These are phyloP conservation scores for Myripristis murdjan DNA, from an alignment of 2,797 vertebrate genomes.

Conservation along the genomic window DNA sequence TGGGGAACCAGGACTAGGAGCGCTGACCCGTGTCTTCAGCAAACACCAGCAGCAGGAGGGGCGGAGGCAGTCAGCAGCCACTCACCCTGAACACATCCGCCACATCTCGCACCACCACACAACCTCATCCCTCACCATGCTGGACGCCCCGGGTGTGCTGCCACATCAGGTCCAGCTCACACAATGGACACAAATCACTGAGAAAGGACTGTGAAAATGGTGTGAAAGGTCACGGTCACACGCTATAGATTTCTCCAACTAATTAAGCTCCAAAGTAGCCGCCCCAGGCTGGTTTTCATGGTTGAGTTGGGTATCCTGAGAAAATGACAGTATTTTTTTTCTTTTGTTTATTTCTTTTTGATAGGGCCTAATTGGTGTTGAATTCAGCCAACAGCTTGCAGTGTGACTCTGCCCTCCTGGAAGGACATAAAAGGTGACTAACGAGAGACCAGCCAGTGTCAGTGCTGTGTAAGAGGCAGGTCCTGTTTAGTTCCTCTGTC, in stretches of 20 bases:
- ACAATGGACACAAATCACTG: constrained; percentile 62
- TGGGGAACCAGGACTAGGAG: constrained; percentile 32
- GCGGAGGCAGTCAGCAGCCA: neutral
- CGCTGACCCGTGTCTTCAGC: constrained; percentile 67
- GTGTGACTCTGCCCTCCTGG: constrained; percentile 18
- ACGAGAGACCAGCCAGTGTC: neutral
- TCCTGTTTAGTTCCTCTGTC: constrained; percentile 1
- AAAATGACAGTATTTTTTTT: constrained; percentile 27
- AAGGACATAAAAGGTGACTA: constrained; percentile 40
- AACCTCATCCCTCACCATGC: constrained; percentile 51
- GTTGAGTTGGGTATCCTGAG: constrained; percentile 14
- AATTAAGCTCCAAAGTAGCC: constrained; percentile 54
- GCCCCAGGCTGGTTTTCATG: constrained; percentile 32
- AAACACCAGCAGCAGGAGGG: constrained; percentile 49
- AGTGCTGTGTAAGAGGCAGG: neutral
- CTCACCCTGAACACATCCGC: constrained; percentile 23
- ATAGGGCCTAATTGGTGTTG: constrained; percentile 25
- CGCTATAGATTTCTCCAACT: constrained; percentile 48
- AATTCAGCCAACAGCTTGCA: constrained; percentile 15
- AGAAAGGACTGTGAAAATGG: constrained; percentile 51
- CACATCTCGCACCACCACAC: constrained; percentile 43
- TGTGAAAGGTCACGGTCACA: constrained; percentile 59
- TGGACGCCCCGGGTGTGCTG: constrained; percentile 36
- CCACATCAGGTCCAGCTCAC: constrained; percentile 56
- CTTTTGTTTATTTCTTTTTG: too few relatives aligned